Base-by-base conservation (phyloP, 2,888 invertebrate species). In the Cataglyphis rosenhaueri region DNA sequence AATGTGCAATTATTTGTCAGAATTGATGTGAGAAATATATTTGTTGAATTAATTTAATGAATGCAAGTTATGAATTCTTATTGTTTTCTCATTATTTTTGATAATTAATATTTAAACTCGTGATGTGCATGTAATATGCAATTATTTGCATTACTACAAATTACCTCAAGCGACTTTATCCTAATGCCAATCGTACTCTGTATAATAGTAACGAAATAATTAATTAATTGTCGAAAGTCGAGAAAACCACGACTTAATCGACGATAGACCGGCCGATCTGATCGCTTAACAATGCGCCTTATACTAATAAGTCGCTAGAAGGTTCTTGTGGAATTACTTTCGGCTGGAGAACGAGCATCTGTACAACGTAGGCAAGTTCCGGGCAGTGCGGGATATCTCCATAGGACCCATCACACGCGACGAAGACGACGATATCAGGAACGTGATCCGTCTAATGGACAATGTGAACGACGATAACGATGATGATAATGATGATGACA, bases 241-340 rank as follows among this genome's bases (percentile, higher is more conserved):
- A 52, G 48, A 44, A 71, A 52, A 25, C 18, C 29, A 35, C 35
- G 78, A 78, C 78, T 78, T 73, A 15, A 78, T 71, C 78, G 73
- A 41, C 41, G 57, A 78, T 78, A 29, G 18, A 25, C 32, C 41
- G 21, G 41, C 73, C 15, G 61, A 65, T 85, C 71, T 79, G 64
- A 74, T 78, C 41, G 64, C 81, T 59, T 81, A 75, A 68, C 83
- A 76, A 71, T 71, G 70, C 61, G 57, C 65, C 86, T 85, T 84
- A 52, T 52, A 86, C 84, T 85, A 90, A 90, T 87, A 74, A 88
- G 87, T 88, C 86, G 73, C 75, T 89, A 95, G 95, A 90, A 93
- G 97, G 82, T 97, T 96, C 94, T 95, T 97, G 3, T 97, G 97
- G 97, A 97, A 97, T 92, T 97, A 96, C 92, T 96, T 97, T 94